phyloP scores from a whole-genome alignment of 2,888 invertebrate species.

The Congeria kusceri region DNA sequence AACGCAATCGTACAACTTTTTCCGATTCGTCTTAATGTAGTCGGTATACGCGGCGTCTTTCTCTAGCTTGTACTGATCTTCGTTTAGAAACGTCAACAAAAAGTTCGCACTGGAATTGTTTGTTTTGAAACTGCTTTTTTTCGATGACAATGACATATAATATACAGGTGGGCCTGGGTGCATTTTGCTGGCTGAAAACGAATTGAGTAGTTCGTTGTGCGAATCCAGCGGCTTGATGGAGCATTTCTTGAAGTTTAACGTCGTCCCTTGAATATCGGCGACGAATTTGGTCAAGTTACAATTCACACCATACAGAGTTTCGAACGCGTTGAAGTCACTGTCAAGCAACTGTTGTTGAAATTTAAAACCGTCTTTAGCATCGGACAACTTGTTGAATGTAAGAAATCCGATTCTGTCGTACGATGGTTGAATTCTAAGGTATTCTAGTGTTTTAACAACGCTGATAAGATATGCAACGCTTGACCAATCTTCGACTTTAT shows the following conservation, averaged over 20 bases:
- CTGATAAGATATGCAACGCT: conserved; percentile 7
- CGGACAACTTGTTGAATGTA: conserved; percentile 3
- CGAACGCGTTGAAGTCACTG: neutral
- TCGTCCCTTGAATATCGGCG: conserved; percentile 2
- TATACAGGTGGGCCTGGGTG: conserved; percentile 4
- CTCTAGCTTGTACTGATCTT: conserved; percentile 14
- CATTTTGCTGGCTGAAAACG: too few relatives aligned
- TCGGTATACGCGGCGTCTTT: conserved; percentile 15
- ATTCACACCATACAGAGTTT: conserved; percentile 9
- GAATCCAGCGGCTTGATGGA: neutral
- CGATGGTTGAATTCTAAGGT: conserved; percentile 6
- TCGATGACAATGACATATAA: conserved; percentile 1
- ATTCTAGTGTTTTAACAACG: conserved; percentile 9
- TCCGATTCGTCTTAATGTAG: conserved; percentile 3
- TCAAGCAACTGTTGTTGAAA: conserved; percentile 1
- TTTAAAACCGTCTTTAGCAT: neutral
- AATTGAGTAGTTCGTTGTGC: too few relatives aligned
- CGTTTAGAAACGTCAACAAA: conserved; percentile 4
- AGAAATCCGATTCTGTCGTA: conserved; percentile 11
- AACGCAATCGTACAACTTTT: conserved; percentile 15
- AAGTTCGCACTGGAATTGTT: neutral
- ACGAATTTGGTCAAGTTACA: neutral
- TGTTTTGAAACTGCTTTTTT: neutral
- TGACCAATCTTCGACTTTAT: conserved; percentile 11
- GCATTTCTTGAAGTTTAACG: conserved; percentile 11